phyloP scores from a whole-genome alignment of 2,797 vertebrate genomes.

The Hapalemur alaotrensis region DNA sequence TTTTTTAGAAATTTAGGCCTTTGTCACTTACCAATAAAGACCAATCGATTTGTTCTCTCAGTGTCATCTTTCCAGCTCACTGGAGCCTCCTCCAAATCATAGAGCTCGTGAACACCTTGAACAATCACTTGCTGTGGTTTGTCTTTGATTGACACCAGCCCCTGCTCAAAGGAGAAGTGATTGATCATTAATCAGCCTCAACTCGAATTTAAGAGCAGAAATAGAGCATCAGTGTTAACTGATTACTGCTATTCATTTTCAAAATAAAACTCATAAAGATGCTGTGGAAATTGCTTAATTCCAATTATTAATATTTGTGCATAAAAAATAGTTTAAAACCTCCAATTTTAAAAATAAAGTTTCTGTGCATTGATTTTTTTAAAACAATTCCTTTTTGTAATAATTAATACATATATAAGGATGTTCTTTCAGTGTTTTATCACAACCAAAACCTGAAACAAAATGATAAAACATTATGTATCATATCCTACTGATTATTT shows the following conservation, averaged over 20 bases:
- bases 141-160: slow-evolving; percentile 91
- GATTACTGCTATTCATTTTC: not conserved
- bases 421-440: slow-evolving; percentile 4
- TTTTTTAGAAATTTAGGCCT: not conserved
- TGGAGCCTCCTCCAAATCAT: slow-evolving; percentile 94
- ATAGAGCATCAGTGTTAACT: not conserved
- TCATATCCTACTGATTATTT: slow-evolving; percentile 19
- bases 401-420: not conserved
- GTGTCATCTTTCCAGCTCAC: slow-evolving; percentile 89
- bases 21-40: slow-evolving; percentile 92
- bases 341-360: not conserved
- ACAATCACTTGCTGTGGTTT: slow-evolving; percentile 93
- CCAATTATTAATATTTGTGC: not conserved
- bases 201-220: slow-evolving; percentile 1
- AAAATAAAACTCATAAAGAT: slow-evolving; percentile 26
- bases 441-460: slow-evolving; percentile 18
- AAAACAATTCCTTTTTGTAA: not conserved
- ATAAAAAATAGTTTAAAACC: not conserved
- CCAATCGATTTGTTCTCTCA: slow-evolving; percentile 90
- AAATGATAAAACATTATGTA: not conserved
- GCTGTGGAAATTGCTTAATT: slow-evolving; percentile 25
- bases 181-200: not conserved
- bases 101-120: slow-evolving; percentile 96
- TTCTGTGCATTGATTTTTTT: not conserved
- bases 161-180: slow-evolving; percentile 85